Conservation (phyloP, 2,113 vertebrate genomes). For the Gnathonemus echidnorhynchus region DNA sequence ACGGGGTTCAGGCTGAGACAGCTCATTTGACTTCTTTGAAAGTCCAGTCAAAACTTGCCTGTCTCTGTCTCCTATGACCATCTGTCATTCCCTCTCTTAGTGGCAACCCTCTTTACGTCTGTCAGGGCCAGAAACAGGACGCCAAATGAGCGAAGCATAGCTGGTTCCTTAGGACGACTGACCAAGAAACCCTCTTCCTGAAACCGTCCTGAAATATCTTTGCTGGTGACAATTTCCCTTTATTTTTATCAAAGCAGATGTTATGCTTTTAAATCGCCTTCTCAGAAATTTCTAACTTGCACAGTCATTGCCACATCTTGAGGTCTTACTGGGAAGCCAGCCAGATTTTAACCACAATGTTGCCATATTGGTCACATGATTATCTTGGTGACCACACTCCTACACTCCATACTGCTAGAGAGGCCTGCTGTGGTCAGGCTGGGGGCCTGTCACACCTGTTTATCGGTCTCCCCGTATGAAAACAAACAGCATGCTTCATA, state of each 20-base stretch:
- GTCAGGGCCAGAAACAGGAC: not conserved
- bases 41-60: not conserved
- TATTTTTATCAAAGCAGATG: not conserved
- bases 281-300: not conserved
- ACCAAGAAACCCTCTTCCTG: not conserved
- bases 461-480: not conserved
- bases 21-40: not conserved
- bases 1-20: not conserved
- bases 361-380: not conserved
- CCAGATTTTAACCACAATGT: not conserved
- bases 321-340: not conserved
- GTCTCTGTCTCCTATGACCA: not conserved
- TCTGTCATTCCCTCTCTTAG: not conserved
- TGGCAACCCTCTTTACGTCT: not conserved
- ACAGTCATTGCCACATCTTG: not conserved
- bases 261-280: not conserved
- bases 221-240: not conserved
- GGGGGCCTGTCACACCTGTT: not conserved
- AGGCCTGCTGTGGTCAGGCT: not conserved
- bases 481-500: not conserved
- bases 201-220: conserved; percentile 4
- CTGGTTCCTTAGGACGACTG: not conserved
- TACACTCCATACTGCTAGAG: not conserved
- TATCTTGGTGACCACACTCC: not conserved
- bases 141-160: not conserved